Percentiles rank a stretch among this genome's conserved stretches.
These are phyloP conservation scores for Zenarchopterus dispar DNA, from an alignment of 2,797 vertebrate genomes.

Conservation along the genomic window DNA sequence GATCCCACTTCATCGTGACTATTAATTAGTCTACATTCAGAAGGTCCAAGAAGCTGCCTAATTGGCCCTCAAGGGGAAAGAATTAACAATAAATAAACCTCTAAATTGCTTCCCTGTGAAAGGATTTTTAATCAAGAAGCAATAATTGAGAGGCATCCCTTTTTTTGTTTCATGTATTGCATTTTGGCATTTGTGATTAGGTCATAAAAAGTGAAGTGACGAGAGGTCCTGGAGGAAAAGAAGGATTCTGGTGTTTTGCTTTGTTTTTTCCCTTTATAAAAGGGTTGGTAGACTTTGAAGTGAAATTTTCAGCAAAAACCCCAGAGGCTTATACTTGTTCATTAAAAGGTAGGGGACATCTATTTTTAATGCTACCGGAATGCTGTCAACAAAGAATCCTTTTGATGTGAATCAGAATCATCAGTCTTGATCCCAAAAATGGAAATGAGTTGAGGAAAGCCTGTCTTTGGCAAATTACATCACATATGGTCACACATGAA, in stretches of 20 bases:
- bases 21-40: conserved; percentile 31
- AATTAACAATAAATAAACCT: conserved; percentile 42
- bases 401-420: conserved; percentile 56
- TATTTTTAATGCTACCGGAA: conserved; percentile 70
- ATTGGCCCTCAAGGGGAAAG: conserved; percentile 32
- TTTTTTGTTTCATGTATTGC: conserved; percentile 35
- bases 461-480: conserved; percentile 36
- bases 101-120: conserved; percentile 25
- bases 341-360: conserved; percentile 69
- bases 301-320: conserved; percentile 55
- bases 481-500: conserved; percentile 7
- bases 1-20: conserved; percentile 17
- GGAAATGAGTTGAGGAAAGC: conserved; percentile 27
- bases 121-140: conserved; percentile 48
- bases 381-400: conserved; percentile 55
- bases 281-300: conserved; percentile 61
- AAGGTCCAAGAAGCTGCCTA: conserved; percentile 31
- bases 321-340: conserved; percentile 60
- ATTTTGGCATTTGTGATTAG: conserved; percentile 38
- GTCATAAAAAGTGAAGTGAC: conserved; percentile 47
- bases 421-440: conserved; percentile 36
- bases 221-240: conserved; percentile 41
- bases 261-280: conserved; percentile 32
- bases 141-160: conserved; percentile 14
- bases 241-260: conserved; percentile 34